Percentiles rank a stretch among this genome's conserved stretches.
These are phyloP conservation scores for Tetramorium alpestre DNA, from an alignment of 1,140 invertebrate species.

Conservation along the genomic window DNA sequence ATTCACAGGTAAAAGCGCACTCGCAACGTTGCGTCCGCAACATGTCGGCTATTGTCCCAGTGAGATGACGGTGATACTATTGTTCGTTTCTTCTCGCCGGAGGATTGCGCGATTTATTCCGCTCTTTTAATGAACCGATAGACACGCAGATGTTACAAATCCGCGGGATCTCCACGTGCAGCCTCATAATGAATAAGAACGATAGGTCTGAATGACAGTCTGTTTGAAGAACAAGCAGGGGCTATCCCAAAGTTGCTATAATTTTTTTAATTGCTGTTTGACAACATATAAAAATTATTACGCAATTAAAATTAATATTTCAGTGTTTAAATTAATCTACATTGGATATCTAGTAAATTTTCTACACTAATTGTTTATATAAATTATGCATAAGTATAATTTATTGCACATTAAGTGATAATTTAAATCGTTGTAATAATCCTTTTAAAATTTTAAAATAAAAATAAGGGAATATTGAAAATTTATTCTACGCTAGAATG, in stretches of 20 bases:
- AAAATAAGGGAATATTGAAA: neutral
- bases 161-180: conserved; percentile 30
- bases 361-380: neutral
- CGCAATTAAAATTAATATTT: neutral
- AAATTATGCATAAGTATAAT: neutral
- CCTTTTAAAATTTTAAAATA: neutral
- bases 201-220: conserved; percentile 17
- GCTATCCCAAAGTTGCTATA: neutral
- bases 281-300: neutral
- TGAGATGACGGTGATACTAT: conserved; percentile 39
- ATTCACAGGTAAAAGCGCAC: conserved; percentile 84
- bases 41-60: conserved; percentile 18
- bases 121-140: conserved; percentile 26
- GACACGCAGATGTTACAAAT: conserved; percentile 36
- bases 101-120: conserved; percentile 25
- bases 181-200: neutral
- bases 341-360: neutral
- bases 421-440: neutral
- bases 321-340: neutral
- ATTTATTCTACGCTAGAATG: neutral
- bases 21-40: neutral
- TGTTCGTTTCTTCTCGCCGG: conserved; percentile 16
- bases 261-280: neutral
- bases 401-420: neutral
- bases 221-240: neutral